A percentile compares a stretch with the other conserved stretches of the same genome.
Conservation (phyloP, 2,888 invertebrate genomes). For the Ophion costatus region DNA sequence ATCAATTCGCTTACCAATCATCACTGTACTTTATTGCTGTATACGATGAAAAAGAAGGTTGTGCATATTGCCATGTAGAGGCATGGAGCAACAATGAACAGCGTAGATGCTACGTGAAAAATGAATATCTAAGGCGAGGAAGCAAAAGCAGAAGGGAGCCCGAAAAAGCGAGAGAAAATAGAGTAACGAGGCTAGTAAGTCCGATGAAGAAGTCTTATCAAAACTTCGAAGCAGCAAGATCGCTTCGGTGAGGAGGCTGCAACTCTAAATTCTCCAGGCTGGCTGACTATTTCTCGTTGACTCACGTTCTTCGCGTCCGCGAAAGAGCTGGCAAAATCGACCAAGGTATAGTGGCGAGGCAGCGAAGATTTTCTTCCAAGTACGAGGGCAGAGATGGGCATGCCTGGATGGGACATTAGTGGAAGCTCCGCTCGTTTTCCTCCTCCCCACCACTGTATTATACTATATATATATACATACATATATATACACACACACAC, state of each 20-base stretch:
- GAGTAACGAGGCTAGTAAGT: conserved; percentile 28
- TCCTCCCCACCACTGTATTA: conserved; percentile 36
- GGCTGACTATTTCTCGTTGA: conserved; percentile 26
- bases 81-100: conserved; percentile 30
- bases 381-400: neutral
- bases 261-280: conserved; percentile 9
- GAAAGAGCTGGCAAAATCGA: conserved; percentile 49
- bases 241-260: conserved; percentile 30
- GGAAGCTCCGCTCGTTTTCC: conserved; percentile 65
- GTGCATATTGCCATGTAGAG: too few species aligned
- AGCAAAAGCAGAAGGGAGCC: too few species aligned
- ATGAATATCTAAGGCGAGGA: conserved; percentile 11
- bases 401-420: conserved; percentile 66
- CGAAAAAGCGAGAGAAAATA: conserved; percentile 18
- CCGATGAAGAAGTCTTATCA: conserved; percentile 50
- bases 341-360: neutral
- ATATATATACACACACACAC: too few species aligned
- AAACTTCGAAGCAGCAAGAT: conserved; percentile 50
- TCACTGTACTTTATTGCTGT: neutral
- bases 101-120: conserved; percentile 12
- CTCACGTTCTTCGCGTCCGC: conserved; percentile 35
- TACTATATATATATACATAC: neutral
- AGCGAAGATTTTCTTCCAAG: conserved; percentile 16
- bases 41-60: too few species aligned
- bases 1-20: too few species aligned